Percentiles rank a stretch among this genome's conserved stretches.
Conservation (phyloP, 2,888 invertebrate genomes). For the Didymodactylos carnosus region DNA sequence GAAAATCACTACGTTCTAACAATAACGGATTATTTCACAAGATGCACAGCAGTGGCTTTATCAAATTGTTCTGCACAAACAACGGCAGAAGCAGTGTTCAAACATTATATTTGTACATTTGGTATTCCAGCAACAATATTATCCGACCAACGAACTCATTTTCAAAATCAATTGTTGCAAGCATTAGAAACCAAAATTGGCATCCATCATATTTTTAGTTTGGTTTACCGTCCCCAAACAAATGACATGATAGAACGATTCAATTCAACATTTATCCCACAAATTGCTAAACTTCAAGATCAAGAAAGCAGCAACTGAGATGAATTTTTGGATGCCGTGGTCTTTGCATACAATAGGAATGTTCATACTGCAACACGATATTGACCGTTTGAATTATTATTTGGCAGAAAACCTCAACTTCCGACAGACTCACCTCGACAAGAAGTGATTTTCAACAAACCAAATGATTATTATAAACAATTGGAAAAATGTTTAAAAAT, state of each 20-base stretch:
- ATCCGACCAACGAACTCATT: background rate
- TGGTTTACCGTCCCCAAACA: slow-evolving; percentile 4
- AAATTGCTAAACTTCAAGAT: background rate
- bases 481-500: background rate
- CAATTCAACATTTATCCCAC: slow-evolving; percentile 6
- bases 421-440: background rate
- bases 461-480: background rate
- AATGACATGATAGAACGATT: slow-evolving; percentile 14
- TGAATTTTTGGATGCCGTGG: background rate
- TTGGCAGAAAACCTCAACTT: background rate
- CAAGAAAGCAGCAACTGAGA: background rate
- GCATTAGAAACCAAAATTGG: slow-evolving; percentile 16
- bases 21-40: background rate
- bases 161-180: background rate
- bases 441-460: background rate
- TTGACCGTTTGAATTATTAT: background rate
- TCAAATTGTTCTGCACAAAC: background rate
- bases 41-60: background rate
- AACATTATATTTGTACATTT: background rate
- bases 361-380: background rate
- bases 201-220: slow-evolving; percentile 16
- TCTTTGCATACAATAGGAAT: background rate
- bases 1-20: background rate
- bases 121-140: background rate
- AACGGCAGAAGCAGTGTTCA: background rate